Evolutionary conservation across 2,113 vertebrate genomes (phyloP), one percentile per base, ranked within the genome.

Genomic region (Anser brachyrhynchus): DNA sequence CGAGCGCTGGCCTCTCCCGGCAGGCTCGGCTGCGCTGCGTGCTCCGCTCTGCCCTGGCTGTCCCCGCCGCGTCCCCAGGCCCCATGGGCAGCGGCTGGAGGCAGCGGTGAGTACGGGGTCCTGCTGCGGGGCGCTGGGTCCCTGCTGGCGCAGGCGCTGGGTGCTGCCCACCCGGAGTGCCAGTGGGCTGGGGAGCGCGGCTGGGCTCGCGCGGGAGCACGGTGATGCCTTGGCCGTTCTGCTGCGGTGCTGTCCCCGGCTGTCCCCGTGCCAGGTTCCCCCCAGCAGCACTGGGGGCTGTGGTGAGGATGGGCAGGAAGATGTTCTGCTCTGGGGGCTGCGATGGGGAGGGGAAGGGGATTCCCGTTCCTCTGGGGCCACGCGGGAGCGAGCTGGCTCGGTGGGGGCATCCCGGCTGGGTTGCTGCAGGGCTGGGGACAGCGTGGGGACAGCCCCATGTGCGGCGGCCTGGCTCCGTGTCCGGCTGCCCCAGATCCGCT

Each of bases 1-100:
- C 90, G 2, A 94, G 95, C 65, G 71, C 90, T 87, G 94, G 91
- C 92, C 96, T 94, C 95, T 94, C 93, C 93, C 41, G 8, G 80
- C 90, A 91, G 94, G 87, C 89, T 77, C 15, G 75, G 85, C 61
- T 92, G 82, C 15, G 5, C 62, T 74, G 71, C 3, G 3, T 57
- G 72, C 74, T 90, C 66, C 7, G 7, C 62, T 82, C 64, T 91
- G 73, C 66, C 67, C 83, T 0, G 25, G 46, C 85, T 64, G 74
- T 59, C 65, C 84, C 90, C 37, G 26, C 66, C 6, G 12, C 57
- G 57, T 66, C 65, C 35, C 79, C 31, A 10, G 76, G 81, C 69
- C 75, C 61, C 65, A 75, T 77, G 87, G 95, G 87, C 87, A 88
- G 82, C 33, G 15, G 69, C 83, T 35, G 69, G 52, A 70, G 51